These are phyloP conservation scores for Hecatera dysodea DNA, from an alignment of 2,888 invertebrate genomes.

Conservation along the genomic window DNA sequence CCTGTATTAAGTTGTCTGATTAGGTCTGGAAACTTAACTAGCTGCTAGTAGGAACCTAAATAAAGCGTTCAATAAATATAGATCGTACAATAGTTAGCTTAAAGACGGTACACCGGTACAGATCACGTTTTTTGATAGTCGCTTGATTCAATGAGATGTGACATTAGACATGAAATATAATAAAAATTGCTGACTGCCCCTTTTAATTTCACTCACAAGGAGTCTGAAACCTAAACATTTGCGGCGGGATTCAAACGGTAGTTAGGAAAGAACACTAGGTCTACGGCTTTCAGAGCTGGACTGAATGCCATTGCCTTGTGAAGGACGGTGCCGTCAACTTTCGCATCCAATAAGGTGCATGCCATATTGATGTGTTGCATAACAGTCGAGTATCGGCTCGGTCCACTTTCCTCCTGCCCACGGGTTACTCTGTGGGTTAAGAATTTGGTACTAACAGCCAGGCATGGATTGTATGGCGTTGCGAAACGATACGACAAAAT, in stretches of 20 bases:
- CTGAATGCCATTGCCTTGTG: conserved; percentile 69
- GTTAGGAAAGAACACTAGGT: conserved; percentile 20
- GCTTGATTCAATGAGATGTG: neutral
- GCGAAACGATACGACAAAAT: conserved; percentile 81
- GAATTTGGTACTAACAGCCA: conserved; percentile 81
- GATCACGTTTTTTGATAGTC: too few species aligned
- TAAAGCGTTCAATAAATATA: neutral
- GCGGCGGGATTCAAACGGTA: neutral
- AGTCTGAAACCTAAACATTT: neutral
- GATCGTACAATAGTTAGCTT: neutral
- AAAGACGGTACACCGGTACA: neutral
- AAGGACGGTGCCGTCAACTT: conserved; percentile 78
- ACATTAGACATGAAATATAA: neutral
- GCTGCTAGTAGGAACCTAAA: neutral
- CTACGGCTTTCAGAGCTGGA: conserved; percentile 36
- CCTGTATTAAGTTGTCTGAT: neutral
- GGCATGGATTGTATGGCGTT: conserved; percentile 78
- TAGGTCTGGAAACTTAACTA: neutral
- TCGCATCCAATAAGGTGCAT: conserved; percentile 83
- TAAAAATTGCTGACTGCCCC: neutral
- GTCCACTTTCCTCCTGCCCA: conserved; percentile 89
- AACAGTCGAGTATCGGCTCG: conserved; percentile 77
- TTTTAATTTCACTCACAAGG: neutral
- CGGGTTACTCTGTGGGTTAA: conserved; percentile 83
- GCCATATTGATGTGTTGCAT: conserved; percentile 84